Percentiles rank a stretch among this genome's conserved stretches.
These are phyloP conservation scores for Nannobrachium achirus DNA, from an alignment of 2,113 vertebrate genomes.

Conservation along the genomic window DNA sequence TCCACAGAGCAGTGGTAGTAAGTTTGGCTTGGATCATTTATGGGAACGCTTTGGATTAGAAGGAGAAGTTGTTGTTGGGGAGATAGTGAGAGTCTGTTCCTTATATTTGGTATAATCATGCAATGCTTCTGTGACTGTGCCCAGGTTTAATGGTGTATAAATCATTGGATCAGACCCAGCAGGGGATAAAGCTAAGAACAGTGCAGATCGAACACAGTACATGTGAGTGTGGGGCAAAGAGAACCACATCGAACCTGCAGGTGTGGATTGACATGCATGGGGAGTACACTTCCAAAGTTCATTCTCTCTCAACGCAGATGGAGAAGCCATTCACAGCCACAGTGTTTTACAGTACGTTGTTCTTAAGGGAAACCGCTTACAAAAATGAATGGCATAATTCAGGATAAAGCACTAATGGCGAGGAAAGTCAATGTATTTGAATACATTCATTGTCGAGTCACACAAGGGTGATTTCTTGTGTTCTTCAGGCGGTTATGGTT, in stretches of 20 bases:
- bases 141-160: conserved; percentile 58
- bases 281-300: conserved; percentile 9
- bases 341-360: conserved; percentile 10
- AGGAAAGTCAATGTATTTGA: conserved; percentile 42
- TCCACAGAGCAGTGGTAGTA: conserved; percentile 60
- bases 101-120: conserved; percentile 76
- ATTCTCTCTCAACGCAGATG: conserved; percentile 12
- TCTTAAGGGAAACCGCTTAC: background rate
- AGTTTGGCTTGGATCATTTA: conserved; percentile 66
- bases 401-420: conserved; percentile 34
- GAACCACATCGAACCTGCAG: conserved; percentile 4
- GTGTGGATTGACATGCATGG: conserved; percentile 24
- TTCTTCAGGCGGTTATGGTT: conserved; percentile 42
- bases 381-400: conserved; percentile 16
- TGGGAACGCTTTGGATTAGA: conserved; percentile 65
- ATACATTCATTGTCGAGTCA: conserved; percentile 68
- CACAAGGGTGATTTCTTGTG: conserved; percentile 37
- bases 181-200: conserved; percentile 70
- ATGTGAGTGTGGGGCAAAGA: conserved; percentile 24
- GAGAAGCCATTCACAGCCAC: conserved; percentile 3
- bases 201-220: conserved; percentile 61
- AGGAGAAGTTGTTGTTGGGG: conserved; percentile 40
- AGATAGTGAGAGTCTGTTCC: conserved; percentile 53
- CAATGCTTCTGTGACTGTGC: conserved; percentile 64
- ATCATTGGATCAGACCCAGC: conserved; percentile 61